These are phyloP conservation scores for Hylomyscus alleni DNA, from an alignment of 2,797 vertebrate genomes.

Conservation along the genomic window DNA sequence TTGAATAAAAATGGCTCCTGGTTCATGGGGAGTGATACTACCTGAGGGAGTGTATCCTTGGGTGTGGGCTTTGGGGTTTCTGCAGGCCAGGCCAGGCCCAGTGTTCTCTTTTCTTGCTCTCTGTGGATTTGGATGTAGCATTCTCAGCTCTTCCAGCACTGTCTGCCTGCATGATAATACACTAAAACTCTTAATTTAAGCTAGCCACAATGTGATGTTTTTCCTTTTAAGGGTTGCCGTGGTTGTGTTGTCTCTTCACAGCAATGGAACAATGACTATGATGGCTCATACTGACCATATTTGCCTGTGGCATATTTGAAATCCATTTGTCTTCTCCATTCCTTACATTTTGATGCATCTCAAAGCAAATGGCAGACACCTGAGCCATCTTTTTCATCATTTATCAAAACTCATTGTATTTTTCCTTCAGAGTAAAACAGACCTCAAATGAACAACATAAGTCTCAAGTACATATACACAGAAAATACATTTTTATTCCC, in stretches of 20 bases:
- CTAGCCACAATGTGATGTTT: background rate
- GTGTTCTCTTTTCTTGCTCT: background rate
- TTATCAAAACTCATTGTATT: background rate
- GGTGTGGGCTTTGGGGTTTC: background rate
- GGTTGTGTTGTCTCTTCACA: background rate
- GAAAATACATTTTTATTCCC: background rate
- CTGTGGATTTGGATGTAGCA: background rate
- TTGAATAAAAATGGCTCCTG: background rate
- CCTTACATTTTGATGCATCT: background rate
- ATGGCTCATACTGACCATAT: background rate
- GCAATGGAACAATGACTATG: background rate
- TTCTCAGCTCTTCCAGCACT: background rate
- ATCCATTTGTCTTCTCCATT: background rate
- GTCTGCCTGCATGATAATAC: background rate
- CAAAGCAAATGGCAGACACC: background rate
- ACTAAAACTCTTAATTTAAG: background rate
- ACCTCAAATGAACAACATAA: background rate
- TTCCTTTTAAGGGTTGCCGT: background rate
- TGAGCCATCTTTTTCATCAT: background rate
- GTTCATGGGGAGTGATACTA: background rate
- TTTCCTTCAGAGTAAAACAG: background rate
- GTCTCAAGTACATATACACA: background rate
- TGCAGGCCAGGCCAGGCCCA: background rate
- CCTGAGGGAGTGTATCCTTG: background rate
- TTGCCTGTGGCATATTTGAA: background rate